Conservation (phyloP, 2,113 vertebrate species). For the Petromus typicus region DNA sequence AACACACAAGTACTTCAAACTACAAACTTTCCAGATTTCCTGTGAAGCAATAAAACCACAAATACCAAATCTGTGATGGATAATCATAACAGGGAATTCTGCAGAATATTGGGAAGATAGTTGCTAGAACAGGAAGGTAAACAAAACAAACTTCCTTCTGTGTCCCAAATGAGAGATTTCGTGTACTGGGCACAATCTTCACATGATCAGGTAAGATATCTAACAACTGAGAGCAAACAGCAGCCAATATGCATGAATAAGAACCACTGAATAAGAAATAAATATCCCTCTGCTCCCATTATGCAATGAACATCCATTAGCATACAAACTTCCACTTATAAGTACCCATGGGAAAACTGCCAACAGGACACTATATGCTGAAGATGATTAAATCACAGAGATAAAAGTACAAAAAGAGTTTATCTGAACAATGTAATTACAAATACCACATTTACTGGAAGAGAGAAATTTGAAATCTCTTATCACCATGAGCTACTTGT, state of each 20-base stretch:
- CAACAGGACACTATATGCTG: constrained; percentile 51
- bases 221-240: constrained; percentile 6
- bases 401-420: constrained; percentile 47
- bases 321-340: constrained; percentile 67
- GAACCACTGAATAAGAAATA: constrained; percentile 64
- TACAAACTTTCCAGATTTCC: background rate
- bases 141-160: background rate
- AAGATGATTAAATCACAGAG: constrained; percentile 75
- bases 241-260: constrained; percentile 18
- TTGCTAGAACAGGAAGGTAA: background rate
- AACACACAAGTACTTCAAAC: background rate
- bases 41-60: background rate
- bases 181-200: background rate
- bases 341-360: constrained; percentile 68
- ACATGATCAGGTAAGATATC: background rate
- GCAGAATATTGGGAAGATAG: background rate
- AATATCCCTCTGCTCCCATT: constrained; percentile 32
- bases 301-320: constrained; percentile 70
- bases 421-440: constrained; percentile 69
- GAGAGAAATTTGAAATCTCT: constrained; percentile 61
- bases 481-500: constrained; percentile 57
- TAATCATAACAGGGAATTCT: background rate
- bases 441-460: constrained; percentile 70
- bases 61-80: constrained; percentile 2
- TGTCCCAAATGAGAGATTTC: background rate